Evolutionary conservation across 1,140 invertebrate species (phyloP).

Genomic region (Nasonia giraulti): DNA sequence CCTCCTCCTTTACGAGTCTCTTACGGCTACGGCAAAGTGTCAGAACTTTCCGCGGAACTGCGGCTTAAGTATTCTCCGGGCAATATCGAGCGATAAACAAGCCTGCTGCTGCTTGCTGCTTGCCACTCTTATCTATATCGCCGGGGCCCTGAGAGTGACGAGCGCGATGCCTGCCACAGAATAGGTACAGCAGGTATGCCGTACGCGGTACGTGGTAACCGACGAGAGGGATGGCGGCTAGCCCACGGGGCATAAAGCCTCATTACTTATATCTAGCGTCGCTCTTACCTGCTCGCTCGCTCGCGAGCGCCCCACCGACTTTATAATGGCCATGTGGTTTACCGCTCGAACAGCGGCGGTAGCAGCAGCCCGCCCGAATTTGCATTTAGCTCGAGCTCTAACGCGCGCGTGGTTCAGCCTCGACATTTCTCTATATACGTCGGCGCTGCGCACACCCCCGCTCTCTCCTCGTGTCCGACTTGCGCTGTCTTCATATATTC

Average conservation of each 20-base stretch:
- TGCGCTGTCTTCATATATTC: not conserved
- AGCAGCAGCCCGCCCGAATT: conserved; percentile 35
- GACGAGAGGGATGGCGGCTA: conserved; percentile 16
- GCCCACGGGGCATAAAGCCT: conserved; percentile 43
- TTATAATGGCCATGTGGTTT: conserved; percentile 50
- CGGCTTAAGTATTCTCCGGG: conserved; percentile 53
- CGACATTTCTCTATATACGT: not conserved
- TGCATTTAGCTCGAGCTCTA: conserved; percentile 47
- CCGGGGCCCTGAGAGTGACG: not conserved
- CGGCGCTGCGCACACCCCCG: too few species aligned
- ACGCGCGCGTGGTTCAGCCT: not conserved
- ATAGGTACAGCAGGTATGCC: not conserved
- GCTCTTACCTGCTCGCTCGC: not conserved
- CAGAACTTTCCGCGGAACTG: conserved; percentile 54
- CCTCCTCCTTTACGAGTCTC: conserved; percentile 56
- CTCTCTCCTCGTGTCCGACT: conserved; percentile 10
- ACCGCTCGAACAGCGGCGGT: conserved; percentile 1
- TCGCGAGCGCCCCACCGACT: conserved; percentile 8
- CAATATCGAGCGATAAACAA: conserved; percentile 59
- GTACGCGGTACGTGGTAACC: not conserved
- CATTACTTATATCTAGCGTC: conserved; percentile 52
- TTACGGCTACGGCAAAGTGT: conserved; percentile 34
- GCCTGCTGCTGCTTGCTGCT: not conserved
- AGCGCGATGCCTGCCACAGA: not conserved
- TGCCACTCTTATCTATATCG: conserved; percentile 14